A percentile compares a stretch with the other conserved stretches of the same genome.
phyloP scores from a whole-genome alignment of 2,797 vertebrate genomes.

The Apodemus agrarius region DNA sequence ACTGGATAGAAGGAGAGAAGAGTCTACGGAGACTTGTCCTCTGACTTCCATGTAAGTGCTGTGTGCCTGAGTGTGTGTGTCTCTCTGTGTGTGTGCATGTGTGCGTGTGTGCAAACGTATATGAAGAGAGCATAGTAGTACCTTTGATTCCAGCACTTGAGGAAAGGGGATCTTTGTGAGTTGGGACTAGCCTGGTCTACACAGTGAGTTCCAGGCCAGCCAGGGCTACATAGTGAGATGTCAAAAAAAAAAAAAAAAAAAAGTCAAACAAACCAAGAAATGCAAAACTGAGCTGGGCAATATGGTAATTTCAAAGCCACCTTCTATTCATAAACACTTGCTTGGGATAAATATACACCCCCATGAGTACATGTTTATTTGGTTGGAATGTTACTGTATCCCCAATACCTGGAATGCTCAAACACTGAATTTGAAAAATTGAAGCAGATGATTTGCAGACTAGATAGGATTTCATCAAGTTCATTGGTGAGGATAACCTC shows the following conservation, averaged over 20 bases:
- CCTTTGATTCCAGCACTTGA: not conserved
- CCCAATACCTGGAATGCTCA: not conserved
- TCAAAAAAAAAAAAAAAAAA: not conserved
- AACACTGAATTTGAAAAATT: not conserved
- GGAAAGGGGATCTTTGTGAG: not conserved
- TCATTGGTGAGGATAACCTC: not conserved
- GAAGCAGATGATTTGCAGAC: not conserved
- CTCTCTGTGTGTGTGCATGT: too few relatives aligned
- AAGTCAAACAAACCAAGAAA: not conserved
- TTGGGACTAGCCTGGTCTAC: not conserved
- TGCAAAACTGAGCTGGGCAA: not conserved
- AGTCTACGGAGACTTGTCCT: not conserved
- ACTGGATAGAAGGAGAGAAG: not conserved
- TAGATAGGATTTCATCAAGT: constrained; percentile 41
- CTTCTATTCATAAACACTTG: constrained; percentile 27
- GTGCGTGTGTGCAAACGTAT: too few relatives aligned
- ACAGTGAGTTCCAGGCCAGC: not conserved
- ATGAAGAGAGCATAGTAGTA: not conserved
- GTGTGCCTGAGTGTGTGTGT: not conserved
- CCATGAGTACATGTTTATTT: not conserved
- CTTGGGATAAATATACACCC: not conserved
- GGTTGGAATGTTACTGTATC: not conserved
- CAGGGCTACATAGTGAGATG: not conserved
- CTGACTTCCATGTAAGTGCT: not conserved
- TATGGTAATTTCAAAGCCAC: constrained; percentile 24